These are phyloP conservation scores for Epiblema foenella DNA, from an alignment of 2,888 invertebrate genomes.

Conservation along the genomic window DNA sequence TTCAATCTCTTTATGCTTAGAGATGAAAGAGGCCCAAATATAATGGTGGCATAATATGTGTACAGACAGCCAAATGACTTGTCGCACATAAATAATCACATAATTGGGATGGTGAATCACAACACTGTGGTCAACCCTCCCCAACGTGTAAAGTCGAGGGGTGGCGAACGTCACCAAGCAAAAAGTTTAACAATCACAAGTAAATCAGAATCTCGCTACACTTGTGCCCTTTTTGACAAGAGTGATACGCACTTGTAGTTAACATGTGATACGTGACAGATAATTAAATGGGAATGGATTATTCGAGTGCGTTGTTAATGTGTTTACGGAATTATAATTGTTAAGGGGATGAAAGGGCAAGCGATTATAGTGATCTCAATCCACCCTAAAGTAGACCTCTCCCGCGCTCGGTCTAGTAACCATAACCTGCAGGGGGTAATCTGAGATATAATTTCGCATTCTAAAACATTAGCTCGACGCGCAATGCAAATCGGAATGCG, in stretches of 20 bases:
- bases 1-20: too few species aligned
- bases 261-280: constrained; percentile 40
- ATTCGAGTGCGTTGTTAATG: constrained; percentile 32
- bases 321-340: constrained; percentile 28
- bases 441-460: neutral
- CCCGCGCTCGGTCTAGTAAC: neutral
- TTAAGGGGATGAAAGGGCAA: constrained; percentile 26
- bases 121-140: constrained; percentile 61
- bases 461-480: too few species aligned
- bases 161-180: constrained; percentile 9
- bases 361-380: neutral
- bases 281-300: constrained; percentile 44
- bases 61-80: constrained; percentile 57
- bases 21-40: constrained; percentile 52
- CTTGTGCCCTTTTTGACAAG: constrained; percentile 20
- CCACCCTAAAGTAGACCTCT: neutral
- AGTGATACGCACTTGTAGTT: constrained; percentile 13
- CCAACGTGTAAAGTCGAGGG: constrained; percentile 42
- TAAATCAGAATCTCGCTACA: neutral
- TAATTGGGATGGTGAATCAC: constrained; percentile 75
- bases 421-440: neutral
- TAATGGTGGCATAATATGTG: constrained; percentile 56
- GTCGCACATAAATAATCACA: constrained; percentile 79
- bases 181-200: neutral
- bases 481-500: too few species aligned